Base-by-base conservation (phyloP, 1,140 invertebrate species). In the Paraescarpia echinospica region DNA sequence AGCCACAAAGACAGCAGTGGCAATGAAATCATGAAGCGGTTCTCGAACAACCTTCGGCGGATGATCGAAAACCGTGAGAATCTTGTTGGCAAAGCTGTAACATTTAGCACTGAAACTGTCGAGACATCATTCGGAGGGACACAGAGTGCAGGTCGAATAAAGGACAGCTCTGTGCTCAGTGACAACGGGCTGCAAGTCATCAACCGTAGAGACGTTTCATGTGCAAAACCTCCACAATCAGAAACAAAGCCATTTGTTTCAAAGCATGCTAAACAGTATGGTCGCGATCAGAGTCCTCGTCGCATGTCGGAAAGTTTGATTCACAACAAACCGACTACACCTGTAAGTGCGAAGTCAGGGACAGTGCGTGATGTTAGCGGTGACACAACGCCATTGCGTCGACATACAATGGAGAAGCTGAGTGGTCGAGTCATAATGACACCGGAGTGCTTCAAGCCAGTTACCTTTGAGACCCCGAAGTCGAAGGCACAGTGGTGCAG, bases 71-170 rank as follows among this genome's bases (percentile, higher is more conserved):
- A 41, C 35, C 18, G 90, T 14, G 90, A 90, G n/a, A 90, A 90
- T 35, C 35, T 41, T 90, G 22, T 31, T 77, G 59, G 18, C 14
- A 77, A 77, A 31, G 14, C 59, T 91, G 95, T 95, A 27, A 95
- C 93, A 90, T 96, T 96, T 91, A 95, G 94, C 90, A 35, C 93
- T 89, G 94, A 96, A 89, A 94, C 94, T 89, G 93, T 95, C 27
- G 95, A 96, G 93, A 96, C 95, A 88, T 96, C 95, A 35, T 94
- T 96, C 35, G 95, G 95, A 91, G 95, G 95, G 18, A 96, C 95
- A 91, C 94, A 95, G 90, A 94, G 92, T 31, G 35, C 93, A n/a
- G 94, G 94, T 18, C 94, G 93, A 93, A 94, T 95, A 35, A 95
- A 95, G 94, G 91, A 95, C 34, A 92, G 94, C 51, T 91, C 94